phyloP scores from a whole-genome alignment of 2,797 vertebrate species.

The Rhinophrynus dorsalis region DNA sequence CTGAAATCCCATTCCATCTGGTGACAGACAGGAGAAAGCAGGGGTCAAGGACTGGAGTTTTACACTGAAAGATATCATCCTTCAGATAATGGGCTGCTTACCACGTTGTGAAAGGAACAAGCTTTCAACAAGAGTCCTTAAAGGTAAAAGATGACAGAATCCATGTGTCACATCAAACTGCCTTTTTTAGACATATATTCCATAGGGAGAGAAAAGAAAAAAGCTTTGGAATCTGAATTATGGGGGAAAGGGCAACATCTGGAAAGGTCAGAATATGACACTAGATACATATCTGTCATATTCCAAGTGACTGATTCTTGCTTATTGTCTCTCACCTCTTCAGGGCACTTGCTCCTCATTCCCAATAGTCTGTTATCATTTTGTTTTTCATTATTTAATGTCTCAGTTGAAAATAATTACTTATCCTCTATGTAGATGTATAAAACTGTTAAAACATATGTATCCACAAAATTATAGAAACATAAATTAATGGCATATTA shows the following conservation, averaged over 20 bases:
- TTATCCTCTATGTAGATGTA: too few species aligned
- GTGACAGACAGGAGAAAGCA: conserved; percentile 29
- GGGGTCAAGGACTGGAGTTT: conserved; percentile 47
- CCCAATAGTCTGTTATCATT: not conserved
- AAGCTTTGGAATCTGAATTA: not conserved
- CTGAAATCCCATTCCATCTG: conserved; percentile 54
- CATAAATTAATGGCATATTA: too few species aligned
- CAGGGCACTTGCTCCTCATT: not conserved
- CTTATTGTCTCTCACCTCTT: not conserved
- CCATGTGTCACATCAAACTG: conserved; percentile 13
- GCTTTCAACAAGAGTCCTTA: conserved; percentile 17
- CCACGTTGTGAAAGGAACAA: not conserved
- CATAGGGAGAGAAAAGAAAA: not conserved
- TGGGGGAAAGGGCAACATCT: not conserved
- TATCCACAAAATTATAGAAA: too few species aligned
- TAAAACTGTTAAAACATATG: too few species aligned
- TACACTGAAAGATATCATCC: not conserved
- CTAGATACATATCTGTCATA: not conserved
- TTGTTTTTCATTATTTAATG: too few species aligned
- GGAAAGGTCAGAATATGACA: not conserved
- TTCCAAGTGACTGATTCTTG: not conserved
- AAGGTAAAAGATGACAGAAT: conserved; percentile 34
- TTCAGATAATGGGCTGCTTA: conserved; percentile 4
- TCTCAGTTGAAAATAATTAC: too few species aligned
- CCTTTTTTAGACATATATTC: not conserved